phyloP scores from a whole-genome alignment of 2,888 invertebrate genomes.

The Capitulum mitella region DNA sequence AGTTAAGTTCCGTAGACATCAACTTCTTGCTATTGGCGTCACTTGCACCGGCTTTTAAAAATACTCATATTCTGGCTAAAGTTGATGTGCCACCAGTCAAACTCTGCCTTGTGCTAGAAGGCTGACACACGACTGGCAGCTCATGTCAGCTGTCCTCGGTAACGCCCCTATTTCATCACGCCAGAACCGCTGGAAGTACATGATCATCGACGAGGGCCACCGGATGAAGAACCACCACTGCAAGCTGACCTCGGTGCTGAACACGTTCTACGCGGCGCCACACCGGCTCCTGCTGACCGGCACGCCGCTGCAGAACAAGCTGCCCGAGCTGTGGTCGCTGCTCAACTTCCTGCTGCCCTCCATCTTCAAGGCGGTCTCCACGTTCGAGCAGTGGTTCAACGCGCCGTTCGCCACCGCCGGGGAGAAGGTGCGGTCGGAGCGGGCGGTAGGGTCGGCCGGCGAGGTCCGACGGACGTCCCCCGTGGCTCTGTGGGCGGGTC shows the following conservation, averaged over 20 bases:
- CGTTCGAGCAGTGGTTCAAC: conserved; percentile 99
- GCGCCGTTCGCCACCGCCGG: conserved; percentile 99
- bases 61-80: too few relatives aligned
- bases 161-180: too few relatives aligned
- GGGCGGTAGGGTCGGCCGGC: too few relatives aligned
- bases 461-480: too few relatives aligned
- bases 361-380: conserved; percentile 96
- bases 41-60: too few relatives aligned
- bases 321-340: conserved; percentile 96
- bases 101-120: too few relatives aligned
- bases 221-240: conserved; percentile 99
- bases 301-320: conserved; percentile 93
- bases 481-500: too few relatives aligned
- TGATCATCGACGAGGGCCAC: conserved; percentile 99
- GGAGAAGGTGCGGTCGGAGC: conserved; percentile 57
- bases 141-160: too few relatives aligned
- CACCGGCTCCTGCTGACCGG: conserved; percentile 92
- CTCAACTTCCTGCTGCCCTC: conserved; percentile 96
- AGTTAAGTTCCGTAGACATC: too few relatives aligned
- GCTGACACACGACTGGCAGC: too few relatives aligned
- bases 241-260: conserved; percentile 92
- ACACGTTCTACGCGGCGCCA: conserved; percentile 93
- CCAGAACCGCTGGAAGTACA: conserved; percentile 91
- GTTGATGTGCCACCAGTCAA: too few relatives aligned
- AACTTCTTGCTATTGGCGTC: too few relatives aligned